These are phyloP conservation scores for Cataglyphis cursor DNA, from an alignment of 2,888 invertebrate species.

Conservation along the genomic window DNA sequence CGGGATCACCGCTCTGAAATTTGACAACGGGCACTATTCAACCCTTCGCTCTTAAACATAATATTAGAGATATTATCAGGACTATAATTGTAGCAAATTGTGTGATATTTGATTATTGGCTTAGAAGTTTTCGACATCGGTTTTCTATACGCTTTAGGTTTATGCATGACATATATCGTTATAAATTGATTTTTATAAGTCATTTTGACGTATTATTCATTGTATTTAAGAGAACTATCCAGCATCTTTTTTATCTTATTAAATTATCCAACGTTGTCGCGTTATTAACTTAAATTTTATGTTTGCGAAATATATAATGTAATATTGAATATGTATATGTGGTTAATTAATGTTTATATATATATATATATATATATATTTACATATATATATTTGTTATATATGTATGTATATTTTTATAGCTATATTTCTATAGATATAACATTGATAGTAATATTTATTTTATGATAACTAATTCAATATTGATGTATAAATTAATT, in stretches of 20 bases:
- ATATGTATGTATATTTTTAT: neutral
- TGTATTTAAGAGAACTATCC: neutral
- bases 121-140: neutral
- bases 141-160: neutral
- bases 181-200: conserved; percentile 7
- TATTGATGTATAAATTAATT: neutral
- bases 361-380: neutral
- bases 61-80: neutral
- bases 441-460: conserved; percentile 1
- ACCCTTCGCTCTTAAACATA: neutral
- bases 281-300: neutral
- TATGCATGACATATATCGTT: neutral
- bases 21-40: conserved; percentile 20
- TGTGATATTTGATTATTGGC: neutral
- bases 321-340: neutral
- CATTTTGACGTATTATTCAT: neutral
- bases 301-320: neutral
- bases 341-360: neutral
- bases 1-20: neutral
- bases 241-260: neutral
- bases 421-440: neutral
- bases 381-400: neutral
- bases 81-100: neutral
- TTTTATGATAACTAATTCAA: neutral
- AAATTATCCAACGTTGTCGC: neutral